phyloP scores from a whole-genome alignment of 2,113 vertebrate species.

The Hypanus sabinus region DNA sequence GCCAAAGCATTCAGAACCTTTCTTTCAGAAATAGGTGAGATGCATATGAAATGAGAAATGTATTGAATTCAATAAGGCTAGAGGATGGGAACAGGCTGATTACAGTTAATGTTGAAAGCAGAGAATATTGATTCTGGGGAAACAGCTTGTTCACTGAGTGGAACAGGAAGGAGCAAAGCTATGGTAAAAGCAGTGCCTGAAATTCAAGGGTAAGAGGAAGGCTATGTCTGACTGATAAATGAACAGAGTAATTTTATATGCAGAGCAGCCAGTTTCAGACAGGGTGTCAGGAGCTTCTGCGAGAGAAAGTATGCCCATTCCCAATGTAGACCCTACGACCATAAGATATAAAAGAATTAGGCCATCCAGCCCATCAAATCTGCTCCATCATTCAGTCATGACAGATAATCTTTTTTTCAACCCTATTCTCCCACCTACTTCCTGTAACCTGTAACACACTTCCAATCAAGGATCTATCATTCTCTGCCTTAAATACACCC shows the following conservation, averaged over 20 bases:
- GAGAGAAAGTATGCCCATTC: not conserved
- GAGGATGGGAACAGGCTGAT: not conserved
- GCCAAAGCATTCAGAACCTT: not conserved
- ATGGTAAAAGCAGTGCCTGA: not conserved
- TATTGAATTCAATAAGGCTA: not conserved
- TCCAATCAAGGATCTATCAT: no score
- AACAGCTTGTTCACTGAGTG: not conserved
- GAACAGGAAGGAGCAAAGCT: not conserved
- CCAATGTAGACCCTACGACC: not conserved
- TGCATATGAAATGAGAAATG: not conserved
- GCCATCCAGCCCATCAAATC: no score
- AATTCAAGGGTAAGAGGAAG: not conserved
- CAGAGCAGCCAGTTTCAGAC: not conserved
- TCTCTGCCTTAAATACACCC: no score
- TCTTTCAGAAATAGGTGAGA: not conserved
- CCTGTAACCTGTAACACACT: no score
- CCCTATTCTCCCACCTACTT: no score
- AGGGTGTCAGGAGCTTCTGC: not conserved
- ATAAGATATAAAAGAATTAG: no score
- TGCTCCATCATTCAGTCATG: no score
- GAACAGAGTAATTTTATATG: not conserved
- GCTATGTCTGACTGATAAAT: not conserved
- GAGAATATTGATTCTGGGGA: not conserved
- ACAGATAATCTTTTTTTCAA: no score
- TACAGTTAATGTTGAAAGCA: not conserved